phyloP scores from a whole-genome alignment of 2,888 invertebrate species.

The Chrysodeixis includens region DNA sequence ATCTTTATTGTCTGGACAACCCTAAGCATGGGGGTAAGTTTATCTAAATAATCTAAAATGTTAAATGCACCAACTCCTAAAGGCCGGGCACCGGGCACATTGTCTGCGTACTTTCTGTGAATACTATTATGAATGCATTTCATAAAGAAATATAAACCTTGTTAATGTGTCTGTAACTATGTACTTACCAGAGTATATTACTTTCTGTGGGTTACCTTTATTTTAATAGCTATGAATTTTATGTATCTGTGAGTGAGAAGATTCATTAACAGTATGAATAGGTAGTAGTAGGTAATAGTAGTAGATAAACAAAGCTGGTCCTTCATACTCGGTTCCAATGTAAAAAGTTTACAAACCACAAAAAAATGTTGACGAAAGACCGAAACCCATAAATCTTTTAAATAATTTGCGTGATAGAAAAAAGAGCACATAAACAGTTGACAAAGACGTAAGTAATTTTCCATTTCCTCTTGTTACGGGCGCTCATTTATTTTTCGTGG shows the following conservation, averaged over 20 bases:
- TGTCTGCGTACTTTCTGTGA: not conserved
- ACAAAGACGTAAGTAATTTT: slow-evolving; percentile 69
- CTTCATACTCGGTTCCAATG: too few species aligned
- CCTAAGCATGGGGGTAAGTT: not conserved
- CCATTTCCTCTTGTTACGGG: slow-evolving; percentile 76
- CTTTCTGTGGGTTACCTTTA: too few species aligned
- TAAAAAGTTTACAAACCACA: too few species aligned
- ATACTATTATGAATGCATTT: not conserved
- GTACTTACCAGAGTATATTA: not conserved
- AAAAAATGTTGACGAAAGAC: not conserved
- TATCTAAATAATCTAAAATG: not conserved
- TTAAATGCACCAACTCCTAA: not conserved
- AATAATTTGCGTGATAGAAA: slow-evolving; percentile 22
- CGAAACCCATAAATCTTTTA: slow-evolving; percentile 14
- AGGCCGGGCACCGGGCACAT: not conserved
- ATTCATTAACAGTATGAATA: too few species aligned
- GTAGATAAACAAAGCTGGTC: too few species aligned
- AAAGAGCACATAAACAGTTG: slow-evolving; percentile 48
- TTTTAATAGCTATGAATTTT: too few species aligned
- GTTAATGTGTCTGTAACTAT: too few species aligned
- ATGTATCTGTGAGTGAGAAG: too few species aligned
- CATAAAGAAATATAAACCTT: too few species aligned
- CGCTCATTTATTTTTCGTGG: slow-evolving; percentile 86
- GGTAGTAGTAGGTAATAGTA: too few species aligned
- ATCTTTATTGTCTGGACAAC: too few species aligned